Conservation (phyloP, 2,113 vertebrate species). For the Tragelaphus strepsiceros region DNA sequence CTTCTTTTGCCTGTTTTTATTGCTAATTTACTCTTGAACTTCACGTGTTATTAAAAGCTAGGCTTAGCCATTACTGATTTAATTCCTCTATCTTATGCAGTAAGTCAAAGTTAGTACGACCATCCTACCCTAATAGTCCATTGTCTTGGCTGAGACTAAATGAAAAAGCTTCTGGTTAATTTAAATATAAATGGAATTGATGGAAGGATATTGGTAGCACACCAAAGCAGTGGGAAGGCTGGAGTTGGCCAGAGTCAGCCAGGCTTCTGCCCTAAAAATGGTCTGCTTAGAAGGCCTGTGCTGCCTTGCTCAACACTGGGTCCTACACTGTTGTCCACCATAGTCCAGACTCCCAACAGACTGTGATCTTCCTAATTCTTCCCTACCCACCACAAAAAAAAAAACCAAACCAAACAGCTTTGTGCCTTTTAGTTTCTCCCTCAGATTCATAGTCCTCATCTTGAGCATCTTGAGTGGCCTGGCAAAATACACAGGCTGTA, state of each 20-base stretch:
- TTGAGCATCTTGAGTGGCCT: not conserved
- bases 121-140: not conserved
- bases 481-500: not conserved
- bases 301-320: not conserved
- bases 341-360: not conserved
- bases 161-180: not conserved
- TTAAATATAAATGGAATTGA: not conserved
- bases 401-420: not conserved
- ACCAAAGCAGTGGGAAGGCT: not conserved
- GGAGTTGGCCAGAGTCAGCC: not conserved
- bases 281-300: not conserved
- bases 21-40: not conserved
- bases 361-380: too few species aligned
- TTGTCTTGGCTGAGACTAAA: not conserved
- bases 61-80: not conserved
- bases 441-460: not conserved
- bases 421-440: not conserved
- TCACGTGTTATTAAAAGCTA: not conserved
- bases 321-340: not conserved
- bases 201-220: not conserved
- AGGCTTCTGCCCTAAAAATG: not conserved
- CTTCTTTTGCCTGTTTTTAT: not conserved
- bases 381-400: rapidly evolving
- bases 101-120: not conserved
- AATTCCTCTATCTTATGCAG: not conserved